A percentile compares a stretch with the other conserved stretches of the same genome.
Conservation (phyloP, 2,797 vertebrate species). For the Psittacula echo region DNA sequence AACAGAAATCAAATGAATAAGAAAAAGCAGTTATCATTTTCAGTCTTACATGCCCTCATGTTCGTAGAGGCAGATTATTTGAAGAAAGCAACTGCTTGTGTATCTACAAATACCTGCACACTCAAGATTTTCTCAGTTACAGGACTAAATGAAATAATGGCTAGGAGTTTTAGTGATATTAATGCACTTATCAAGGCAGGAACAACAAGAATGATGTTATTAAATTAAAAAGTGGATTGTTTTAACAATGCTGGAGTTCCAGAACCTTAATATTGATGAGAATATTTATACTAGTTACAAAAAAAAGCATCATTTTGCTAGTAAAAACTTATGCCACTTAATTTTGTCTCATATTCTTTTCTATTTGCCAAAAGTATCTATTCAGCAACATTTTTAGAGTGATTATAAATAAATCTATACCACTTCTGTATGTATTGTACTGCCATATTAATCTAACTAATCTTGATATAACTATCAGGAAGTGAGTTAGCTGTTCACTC, state of each 20-base stretch:
- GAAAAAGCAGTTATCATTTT: not conserved
- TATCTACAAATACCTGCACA: not conserved
- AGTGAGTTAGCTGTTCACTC: slow-evolving; percentile 30
- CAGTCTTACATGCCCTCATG: not conserved
- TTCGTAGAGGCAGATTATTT: not conserved
- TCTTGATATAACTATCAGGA: slow-evolving; percentile 29
- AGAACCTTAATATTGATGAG: not conserved
- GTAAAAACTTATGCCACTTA: not conserved
- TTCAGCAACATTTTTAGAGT: not conserved
- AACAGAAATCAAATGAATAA: not conserved
- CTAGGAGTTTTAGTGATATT: not conserved
- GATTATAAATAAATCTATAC: slow-evolving; percentile 18
- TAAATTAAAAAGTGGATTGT: not conserved
- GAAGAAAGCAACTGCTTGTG: not conserved
- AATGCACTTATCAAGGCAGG: not conserved
- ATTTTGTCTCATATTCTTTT: not conserved
- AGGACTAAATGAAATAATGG: not conserved
- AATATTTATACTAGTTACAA: not conserved
- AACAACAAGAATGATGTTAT: not conserved
- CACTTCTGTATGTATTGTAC: not conserved
- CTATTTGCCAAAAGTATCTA: slow-evolving; percentile 5
- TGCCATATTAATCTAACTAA: slow-evolving; percentile 13
- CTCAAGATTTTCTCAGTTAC: not conserved
- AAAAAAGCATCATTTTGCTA: not conserved
- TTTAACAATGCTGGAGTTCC: not conserved